These are phyloP conservation scores for Bombylius discolor DNA, from an alignment of 2,888 invertebrate genomes.

Conservation along the genomic window DNA sequence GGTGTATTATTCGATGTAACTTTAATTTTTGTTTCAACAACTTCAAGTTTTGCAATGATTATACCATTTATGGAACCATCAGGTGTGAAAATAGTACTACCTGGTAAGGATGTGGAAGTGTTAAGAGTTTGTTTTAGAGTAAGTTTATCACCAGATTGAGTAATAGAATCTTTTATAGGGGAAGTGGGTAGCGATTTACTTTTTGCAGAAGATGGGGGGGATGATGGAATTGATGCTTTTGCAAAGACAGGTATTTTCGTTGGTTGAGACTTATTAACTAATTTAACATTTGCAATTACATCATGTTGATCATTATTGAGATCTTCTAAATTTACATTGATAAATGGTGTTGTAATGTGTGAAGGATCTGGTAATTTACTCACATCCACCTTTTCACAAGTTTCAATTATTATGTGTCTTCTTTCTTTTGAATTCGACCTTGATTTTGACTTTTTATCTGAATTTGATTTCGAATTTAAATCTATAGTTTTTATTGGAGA, in stretches of 20 bases:
- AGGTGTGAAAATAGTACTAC: background rate
- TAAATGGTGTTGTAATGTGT: conserved; percentile 8
- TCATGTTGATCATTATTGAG: background rate
- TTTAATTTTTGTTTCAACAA: conserved; percentile 32
- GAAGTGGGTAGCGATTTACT: conserved; percentile 23
- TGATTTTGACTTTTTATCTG: background rate
- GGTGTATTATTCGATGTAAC: conserved; percentile 27
- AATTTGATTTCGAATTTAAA: background rate
- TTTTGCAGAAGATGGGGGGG: conserved; percentile 7
- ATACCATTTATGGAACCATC: conserved; percentile 14
- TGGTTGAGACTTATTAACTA: conserved; percentile 10
- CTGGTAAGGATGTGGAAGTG: background rate
- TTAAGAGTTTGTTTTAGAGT: background rate
- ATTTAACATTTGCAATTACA: background rate
- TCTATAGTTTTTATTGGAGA: background rate
- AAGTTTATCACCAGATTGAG: background rate
- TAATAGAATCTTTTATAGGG: conserved; percentile 13
- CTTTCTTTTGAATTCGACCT: background rate
- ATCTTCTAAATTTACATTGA: conserved; percentile 9
- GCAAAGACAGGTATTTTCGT: conserved; percentile 18
- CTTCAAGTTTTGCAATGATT: conserved; percentile 28
- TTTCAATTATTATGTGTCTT: conserved; percentile 9
- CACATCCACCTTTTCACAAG: conserved; percentile 10
- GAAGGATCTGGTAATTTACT: conserved; percentile 5
- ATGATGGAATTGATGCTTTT: conserved; percentile 15